These are phyloP conservation scores for Acropora yongei DNA, from an alignment of 64 coral and sea anemone species.

Conservation along the genomic window DNA sequence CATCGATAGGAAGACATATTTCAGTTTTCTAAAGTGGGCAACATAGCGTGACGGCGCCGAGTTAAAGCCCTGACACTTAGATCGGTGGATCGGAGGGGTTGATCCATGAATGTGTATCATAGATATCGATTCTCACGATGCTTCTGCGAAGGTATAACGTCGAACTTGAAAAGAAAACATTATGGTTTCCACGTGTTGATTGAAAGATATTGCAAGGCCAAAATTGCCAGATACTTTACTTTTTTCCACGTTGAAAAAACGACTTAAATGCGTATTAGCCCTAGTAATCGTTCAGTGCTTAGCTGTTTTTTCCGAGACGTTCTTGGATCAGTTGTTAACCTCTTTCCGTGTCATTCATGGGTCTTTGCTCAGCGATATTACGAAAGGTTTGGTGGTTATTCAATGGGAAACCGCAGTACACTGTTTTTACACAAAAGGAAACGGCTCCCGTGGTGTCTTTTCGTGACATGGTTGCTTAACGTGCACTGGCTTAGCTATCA, in stretches of 20 bases:
- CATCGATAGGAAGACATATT: too few relatives aligned
- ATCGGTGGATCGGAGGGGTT: too few relatives aligned
- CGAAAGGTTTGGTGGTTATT: not conserved
- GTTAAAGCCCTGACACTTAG: too few relatives aligned
- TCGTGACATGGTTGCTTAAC: conserved; percentile 15
- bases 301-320: not conserved
- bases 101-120: too few relatives aligned
- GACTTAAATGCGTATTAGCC: not conserved
- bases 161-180: too few relatives aligned
- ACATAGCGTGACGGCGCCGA: too few relatives aligned
- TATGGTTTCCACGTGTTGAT: too few relatives aligned
- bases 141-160: too few relatives aligned
- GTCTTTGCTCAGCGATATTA: not conserved
- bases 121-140: too few relatives aligned
- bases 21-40: too few relatives aligned
- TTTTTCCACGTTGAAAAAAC: not conserved
- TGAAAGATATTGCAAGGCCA: not conserved
- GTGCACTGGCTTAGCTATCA: not conserved
- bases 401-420: too few relatives aligned
- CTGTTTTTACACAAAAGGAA: too few relatives aligned
- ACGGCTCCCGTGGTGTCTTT: not conserved
- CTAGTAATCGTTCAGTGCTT: not conserved
- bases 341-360: not conserved
- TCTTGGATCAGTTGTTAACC: not conserved
- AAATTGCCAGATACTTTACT: not conserved